Percentiles rank a stretch among this genome's conserved stretches.
These are phyloP conservation scores for Dendrophyllia cribrosa DNA, from an alignment of 64 coral and sea anemone species.

Conservation along the genomic window DNA sequence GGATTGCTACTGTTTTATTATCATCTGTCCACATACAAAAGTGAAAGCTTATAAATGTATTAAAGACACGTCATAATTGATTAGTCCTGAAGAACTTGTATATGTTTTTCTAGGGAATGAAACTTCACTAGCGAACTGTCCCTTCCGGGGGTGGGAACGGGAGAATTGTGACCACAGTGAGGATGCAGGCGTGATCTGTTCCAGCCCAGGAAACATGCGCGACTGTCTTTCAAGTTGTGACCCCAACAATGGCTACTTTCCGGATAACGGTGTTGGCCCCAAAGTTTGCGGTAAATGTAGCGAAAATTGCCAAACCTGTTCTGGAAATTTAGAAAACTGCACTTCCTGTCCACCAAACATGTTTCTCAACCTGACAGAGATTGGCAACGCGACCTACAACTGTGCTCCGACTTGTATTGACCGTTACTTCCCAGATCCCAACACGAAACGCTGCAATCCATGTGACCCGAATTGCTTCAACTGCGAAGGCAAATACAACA, in stretches of 20 bases:
- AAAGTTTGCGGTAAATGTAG: conserved; percentile 64
- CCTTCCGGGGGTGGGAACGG: conserved; percentile 45
- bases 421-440: conserved; percentile 42
- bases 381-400: conserved; percentile 8
- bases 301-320: conserved; percentile 52
- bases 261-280: not conserved
- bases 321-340: conserved; percentile 18
- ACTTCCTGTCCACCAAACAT: conserved; percentile 12
- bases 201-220: conserved; percentile 1
- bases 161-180: conserved; percentile 65
- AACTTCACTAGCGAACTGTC: conserved; percentile 9
- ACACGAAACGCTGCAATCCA: conserved; percentile 5
- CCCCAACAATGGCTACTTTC: not conserved
- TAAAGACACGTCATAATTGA: too few relatives aligned
- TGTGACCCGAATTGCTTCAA: conserved; percentile 36
- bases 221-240: conserved; percentile 55
- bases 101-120: conserved; percentile 44
- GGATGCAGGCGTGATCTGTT: conserved; percentile 61
- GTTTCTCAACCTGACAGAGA: conserved; percentile 47
- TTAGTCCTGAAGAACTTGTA: not conserved
- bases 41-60: too few relatives aligned
- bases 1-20: too few relatives aligned
- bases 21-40: too few relatives aligned
- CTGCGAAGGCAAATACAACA: not conserved
- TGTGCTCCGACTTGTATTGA: conserved; percentile 64